Percentiles rank a stretch among this genome's conserved stretches.
Evolutionary conservation across 2,888 invertebrate genomes (phyloP).

Genomic region (Chalcosyrphus nemorum): DNA sequence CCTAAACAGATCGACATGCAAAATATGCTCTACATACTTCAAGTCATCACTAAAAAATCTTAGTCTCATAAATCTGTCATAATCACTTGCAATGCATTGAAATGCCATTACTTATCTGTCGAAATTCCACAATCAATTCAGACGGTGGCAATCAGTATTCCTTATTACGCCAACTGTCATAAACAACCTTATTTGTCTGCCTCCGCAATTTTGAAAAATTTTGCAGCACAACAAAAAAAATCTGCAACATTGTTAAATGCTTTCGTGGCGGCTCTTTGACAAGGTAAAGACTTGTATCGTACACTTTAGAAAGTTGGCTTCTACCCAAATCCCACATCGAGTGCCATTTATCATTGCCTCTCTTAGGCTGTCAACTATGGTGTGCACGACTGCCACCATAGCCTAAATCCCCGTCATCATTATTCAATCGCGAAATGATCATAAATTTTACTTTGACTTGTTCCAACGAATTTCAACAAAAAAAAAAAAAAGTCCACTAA

Average conservation of each 20-base stretch:
- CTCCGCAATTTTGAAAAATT: constrained; percentile 4
- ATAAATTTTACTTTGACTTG: constrained; percentile 67
- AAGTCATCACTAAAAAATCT: too few species aligned
- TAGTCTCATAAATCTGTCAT: constrained; percentile 1
- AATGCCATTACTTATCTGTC: neutral
- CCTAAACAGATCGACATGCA: too few species aligned
- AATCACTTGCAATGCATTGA: neutral
- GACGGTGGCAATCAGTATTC: constrained; percentile 11
- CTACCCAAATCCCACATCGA: constrained; percentile 49
- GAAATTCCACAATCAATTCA: constrained; percentile 1
- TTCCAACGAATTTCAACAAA: constrained; percentile 45
- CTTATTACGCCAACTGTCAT: constrained; percentile 25
- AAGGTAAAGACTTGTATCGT: constrained; percentile 48
- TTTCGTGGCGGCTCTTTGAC: constrained; percentile 42
- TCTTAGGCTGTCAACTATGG: constrained; percentile 59
- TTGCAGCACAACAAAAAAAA: constrained; percentile 4
- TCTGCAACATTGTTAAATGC: constrained; percentile 40
- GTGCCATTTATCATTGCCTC: constrained; percentile 67
- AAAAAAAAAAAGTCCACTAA: neutral
- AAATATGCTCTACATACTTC: too few species aligned
- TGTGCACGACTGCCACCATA: constrained; percentile 63
- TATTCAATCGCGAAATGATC: constrained; percentile 65
- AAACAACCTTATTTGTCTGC: constrained; percentile 41
- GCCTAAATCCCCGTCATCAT: constrained; percentile 69
- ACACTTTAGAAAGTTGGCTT: constrained; percentile 67